A percentile compares a stretch with the other conserved stretches of the same genome.
Conservation (phyloP, 2,888 invertebrate genomes). For the Heteromyza rotundicornis region DNA sequence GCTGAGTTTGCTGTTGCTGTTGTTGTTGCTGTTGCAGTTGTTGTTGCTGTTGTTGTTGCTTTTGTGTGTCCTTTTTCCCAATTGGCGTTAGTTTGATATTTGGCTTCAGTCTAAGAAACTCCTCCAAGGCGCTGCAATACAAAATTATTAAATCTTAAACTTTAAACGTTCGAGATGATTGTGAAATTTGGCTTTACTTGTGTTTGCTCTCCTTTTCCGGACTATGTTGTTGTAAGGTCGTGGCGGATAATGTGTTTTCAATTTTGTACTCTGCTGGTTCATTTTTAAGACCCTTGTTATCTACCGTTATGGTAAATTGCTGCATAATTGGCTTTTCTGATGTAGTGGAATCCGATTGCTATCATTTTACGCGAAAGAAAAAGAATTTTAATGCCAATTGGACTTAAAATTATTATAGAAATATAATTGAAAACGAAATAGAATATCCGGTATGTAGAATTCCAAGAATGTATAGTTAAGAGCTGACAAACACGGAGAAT, state of each 20-base stretch:
- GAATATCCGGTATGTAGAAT: no score
- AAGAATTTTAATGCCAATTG: no score
- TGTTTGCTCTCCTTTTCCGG: constrained; percentile 57
- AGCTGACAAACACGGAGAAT: no score
- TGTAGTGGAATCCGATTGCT: constrained; percentile 22
- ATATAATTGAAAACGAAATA: no score
- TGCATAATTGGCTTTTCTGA: constrained; percentile 42
- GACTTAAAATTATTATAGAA: no score
- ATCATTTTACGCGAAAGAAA: no score
- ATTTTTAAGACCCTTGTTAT: constrained; percentile 46
- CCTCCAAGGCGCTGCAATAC: constrained; percentile 51
- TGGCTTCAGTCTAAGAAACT: constrained; percentile 59
- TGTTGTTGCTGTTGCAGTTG: constrained; percentile 36
- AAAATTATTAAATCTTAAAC: background rate
- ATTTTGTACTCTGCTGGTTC: constrained; percentile 54
- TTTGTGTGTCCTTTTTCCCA: constrained; percentile 34
- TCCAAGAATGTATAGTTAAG: no score
- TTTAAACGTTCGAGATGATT: background rate
- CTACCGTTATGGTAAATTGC: constrained; percentile 62
- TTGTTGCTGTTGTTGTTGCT: constrained; percentile 31
- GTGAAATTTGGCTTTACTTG: constrained; percentile 44
- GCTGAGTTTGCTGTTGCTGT: constrained; percentile 23
- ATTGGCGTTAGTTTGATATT: constrained; percentile 60
- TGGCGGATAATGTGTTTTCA: constrained; percentile 35
- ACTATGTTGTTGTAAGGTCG: constrained; percentile 31